phyloP scores from a whole-genome alignment of 1,140 invertebrate genomes.

The Pachypeltis micranthus region DNA sequence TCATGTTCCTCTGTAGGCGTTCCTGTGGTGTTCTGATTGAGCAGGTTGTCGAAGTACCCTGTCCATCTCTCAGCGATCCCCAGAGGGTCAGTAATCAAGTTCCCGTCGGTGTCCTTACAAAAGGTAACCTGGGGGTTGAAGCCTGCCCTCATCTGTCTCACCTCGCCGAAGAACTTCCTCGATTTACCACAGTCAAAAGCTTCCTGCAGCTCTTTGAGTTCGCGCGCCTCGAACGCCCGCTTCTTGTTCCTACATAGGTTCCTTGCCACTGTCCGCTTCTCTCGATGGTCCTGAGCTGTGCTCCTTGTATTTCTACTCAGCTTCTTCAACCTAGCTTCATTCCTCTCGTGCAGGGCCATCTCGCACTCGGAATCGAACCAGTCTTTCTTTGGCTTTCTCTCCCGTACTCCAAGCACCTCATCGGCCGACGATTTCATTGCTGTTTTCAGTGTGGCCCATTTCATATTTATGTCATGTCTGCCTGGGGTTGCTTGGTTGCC shows the following conservation, averaged over 20 bases:
- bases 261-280: slow-evolving; percentile 5
- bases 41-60: too few species aligned
- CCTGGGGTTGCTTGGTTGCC: neutral
- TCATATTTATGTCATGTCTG: neutral
- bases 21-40: too few species aligned
- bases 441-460: slow-evolving; percentile 10
- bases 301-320: slow-evolving; percentile 6
- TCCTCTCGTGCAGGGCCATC: slow-evolving; percentile 3
- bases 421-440: neutral
- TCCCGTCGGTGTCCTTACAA: too few species aligned
- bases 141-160: too few species aligned
- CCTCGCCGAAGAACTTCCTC: too few species aligned
- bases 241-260: slow-evolving; percentile 23
- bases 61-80: too few species aligned
- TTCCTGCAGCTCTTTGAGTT: slow-evolving; percentile 16
- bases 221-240: slow-evolving; percentile 11
- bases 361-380: slow-evolving; percentile 23
- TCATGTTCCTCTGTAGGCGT: too few species aligned
- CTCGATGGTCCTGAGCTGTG: slow-evolving; percentile 12
- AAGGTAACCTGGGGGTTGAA: too few species aligned
- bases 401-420: slow-evolving; percentile 5
- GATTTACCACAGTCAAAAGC: neutral
- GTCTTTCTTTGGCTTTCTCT: slow-evolving; percentile 15
- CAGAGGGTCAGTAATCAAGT: too few species aligned
- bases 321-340: slow-evolving; percentile 8